Evolutionary conservation across 2,797 vertebrate genomes (phyloP), one percentile per base, ranked within the genome.

Genomic region (Ceyx erithaca): DNA sequence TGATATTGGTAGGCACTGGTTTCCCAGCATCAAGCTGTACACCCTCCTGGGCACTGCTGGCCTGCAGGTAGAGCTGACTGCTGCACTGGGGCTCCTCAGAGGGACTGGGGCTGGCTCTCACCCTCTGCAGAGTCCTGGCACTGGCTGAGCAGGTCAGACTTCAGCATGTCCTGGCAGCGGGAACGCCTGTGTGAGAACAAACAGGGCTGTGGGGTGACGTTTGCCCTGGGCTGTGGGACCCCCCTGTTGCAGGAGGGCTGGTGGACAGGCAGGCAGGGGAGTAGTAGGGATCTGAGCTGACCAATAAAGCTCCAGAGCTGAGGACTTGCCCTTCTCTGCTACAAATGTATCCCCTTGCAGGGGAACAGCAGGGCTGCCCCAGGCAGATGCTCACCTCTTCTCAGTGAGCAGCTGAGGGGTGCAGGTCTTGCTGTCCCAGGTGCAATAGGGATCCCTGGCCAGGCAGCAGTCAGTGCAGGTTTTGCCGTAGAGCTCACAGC

Each of bases 381-480:
- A 0, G 43, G 21, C 1, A 1, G 43, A 11, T 1, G 1, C 95
- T 96, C 82, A 97, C 96, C 96, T 96, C 85, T 96, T 97, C 69
- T 93, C 89, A 0, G 94, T 96, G 69, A 96, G 89, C 68, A 89
- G 59, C 15, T 90, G 52, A 2, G 96, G 93, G 93, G 98, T 96
- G 78, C 98, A 99, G 89, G 97, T 97, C 61, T 97, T 98, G 75
- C 98, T 96, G 7, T 99, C 98, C 98, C 98, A 99, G 86, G 98
- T 98, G 96, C 98, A 99, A 96, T 98, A 98, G 2, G 98, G 98
- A 82, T 99, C 98, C 89, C 98, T 97, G 89, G 98, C 98, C 69
- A 99, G 94, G 97, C 98, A 99, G 97, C 98, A 99, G 86, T 99
- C 98, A 0, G 98, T 97, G 12, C 98, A 99, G 54, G 97, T 98